Base-by-base conservation (phyloP, 1,140 invertebrate genomes). In the Zaprionus davidi region DNA sequence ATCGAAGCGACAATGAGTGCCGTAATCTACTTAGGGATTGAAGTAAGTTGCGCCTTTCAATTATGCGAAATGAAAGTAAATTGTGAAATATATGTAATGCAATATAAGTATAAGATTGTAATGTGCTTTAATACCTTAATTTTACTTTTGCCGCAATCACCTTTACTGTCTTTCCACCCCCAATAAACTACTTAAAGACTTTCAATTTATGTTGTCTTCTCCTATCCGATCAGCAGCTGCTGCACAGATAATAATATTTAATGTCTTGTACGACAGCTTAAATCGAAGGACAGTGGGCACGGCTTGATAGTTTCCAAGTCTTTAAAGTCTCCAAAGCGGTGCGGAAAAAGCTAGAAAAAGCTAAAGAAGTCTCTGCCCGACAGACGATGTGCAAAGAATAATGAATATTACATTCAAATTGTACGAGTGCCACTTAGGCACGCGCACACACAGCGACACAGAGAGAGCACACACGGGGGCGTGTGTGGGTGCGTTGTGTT, bases 321-420 rank as follows among this genome's bases (percentile, higher is more conserved):
- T 74, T 74, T 74, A 74, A 74, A 69, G 28, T 36, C 28, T 22
- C 24, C 46, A 31, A 28, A 34, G 22, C 31, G 24, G 31, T n/a
- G 53, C n/a, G 15, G 13, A 31, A 66, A 31, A 56, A 34, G 41
- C 24, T 46, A n/a, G n/a, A 46, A 46, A 58, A 67, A 67, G 41
- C 55, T 26, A 59, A 71, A 76, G 64, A 62, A 76, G 44, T 53
- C 63, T 70, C 63, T 64, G 72, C 38, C 51, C 72, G 62, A 71
- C 83, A 83, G 81, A 87, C 81, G 76, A 76, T 84, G 85, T 90
- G 85, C 65, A 88, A 88, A 88, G 86, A 85, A 82, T 90, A 90
- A 88, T 88, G 85, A 88, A 88, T 90, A 88, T 88, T 88, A 81
- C 85, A 88, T 88, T 90, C 81, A 88, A 88, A 88, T 90, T 90